Evolutionary conservation across 2,113 vertebrate genomes (phyloP).

Genomic region (Phalacrocorax pelagicus): DNA sequence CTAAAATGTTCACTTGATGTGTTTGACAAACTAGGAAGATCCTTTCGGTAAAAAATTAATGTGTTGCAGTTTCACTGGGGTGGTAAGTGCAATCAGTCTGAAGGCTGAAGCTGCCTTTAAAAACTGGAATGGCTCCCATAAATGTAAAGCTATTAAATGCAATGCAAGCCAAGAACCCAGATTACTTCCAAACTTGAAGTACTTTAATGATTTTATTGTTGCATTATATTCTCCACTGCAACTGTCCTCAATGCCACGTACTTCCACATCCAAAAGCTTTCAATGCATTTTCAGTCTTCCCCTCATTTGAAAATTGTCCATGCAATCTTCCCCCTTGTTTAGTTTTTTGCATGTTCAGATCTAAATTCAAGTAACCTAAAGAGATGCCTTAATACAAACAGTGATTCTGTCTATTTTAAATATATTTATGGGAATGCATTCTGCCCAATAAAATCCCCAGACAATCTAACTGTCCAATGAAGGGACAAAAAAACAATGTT

Average conservation of each 20-base stretch:
- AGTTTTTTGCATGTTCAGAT: conserved; percentile 7
- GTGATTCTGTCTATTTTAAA: conserved; percentile 34
- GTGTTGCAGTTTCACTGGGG: conserved; percentile 43
- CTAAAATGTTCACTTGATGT: conserved; percentile 37
- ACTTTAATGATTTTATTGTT: conserved; percentile 69
- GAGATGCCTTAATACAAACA: conserved; percentile 27
- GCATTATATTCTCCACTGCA: conserved; percentile 59
- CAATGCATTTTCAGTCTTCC: conserved; percentile 33
- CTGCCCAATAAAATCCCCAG: conserved; percentile 63
- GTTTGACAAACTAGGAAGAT: conserved; percentile 35
- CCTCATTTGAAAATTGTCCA: neutral
- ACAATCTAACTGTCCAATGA: conserved; percentile 19
- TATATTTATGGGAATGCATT: conserved; percentile 54
- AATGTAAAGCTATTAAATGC: conserved; percentile 65
- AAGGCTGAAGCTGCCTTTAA: conserved; percentile 66
- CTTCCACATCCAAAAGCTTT: conserved; percentile 57
- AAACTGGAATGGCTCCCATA: conserved; percentile 64
- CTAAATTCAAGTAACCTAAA: conserved; percentile 36
- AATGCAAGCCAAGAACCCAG: conserved; percentile 59
- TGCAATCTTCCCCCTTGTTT: neutral
- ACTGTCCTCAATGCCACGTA: conserved; percentile 48
- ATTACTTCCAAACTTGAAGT: conserved; percentile 63
- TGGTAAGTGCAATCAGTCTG: conserved; percentile 67
- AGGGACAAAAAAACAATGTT: conserved; percentile 41
- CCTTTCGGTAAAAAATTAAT: conserved; percentile 52